Evolutionary conservation across 2,888 invertebrate genomes (phyloP).

Genomic region (Zaprionus obscuricornis): DNA sequence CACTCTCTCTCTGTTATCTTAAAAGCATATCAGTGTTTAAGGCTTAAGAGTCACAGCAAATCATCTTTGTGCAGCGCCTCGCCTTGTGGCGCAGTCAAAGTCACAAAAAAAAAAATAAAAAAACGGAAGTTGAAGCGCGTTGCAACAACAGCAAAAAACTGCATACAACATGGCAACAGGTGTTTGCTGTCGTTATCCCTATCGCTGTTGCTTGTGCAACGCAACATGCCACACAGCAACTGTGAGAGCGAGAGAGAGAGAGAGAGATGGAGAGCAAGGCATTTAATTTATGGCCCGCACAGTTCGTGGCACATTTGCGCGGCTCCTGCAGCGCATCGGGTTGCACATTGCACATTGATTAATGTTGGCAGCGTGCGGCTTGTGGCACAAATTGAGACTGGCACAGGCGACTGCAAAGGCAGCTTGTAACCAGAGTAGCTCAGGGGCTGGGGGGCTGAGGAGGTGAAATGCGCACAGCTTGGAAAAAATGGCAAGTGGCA

Average conservation of each 20-base stretch:
- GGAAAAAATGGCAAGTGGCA: background rate
- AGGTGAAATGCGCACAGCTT: background rate
- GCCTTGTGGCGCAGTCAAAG: background rate
- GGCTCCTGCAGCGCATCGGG: conserved; percentile 28
- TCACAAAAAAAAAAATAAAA: background rate
- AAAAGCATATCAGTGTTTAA: conserved; percentile 68
- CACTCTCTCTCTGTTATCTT: conserved; percentile 42
- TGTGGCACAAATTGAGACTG: conserved; percentile 34
- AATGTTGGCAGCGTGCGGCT: conserved; percentile 53
- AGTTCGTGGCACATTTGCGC: conserved; percentile 14
- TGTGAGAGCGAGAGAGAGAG: too few relatives aligned
- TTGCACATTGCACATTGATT: conserved; percentile 64
- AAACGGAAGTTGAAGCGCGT: conserved; percentile 54
- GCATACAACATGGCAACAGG: conserved; percentile 61
- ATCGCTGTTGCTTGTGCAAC: conserved; percentile 8
- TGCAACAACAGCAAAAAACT: conserved; percentile 34
- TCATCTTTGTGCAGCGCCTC: conserved; percentile 45
- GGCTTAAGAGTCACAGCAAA: conserved; percentile 47
- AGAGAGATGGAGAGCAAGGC: too few relatives aligned
- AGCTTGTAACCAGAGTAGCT: background rate
- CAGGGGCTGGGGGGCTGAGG: background rate
- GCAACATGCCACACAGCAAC: conserved; percentile 9
- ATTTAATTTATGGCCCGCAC: conserved; percentile 57
- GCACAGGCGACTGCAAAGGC: background rate
- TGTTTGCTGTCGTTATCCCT: conserved; percentile 36